Evolutionary conservation across 2,797 vertebrate species (phyloP), one percentile per base, ranked within the genome.

Genomic region (Microctenopoma steveboyesi): DNA sequence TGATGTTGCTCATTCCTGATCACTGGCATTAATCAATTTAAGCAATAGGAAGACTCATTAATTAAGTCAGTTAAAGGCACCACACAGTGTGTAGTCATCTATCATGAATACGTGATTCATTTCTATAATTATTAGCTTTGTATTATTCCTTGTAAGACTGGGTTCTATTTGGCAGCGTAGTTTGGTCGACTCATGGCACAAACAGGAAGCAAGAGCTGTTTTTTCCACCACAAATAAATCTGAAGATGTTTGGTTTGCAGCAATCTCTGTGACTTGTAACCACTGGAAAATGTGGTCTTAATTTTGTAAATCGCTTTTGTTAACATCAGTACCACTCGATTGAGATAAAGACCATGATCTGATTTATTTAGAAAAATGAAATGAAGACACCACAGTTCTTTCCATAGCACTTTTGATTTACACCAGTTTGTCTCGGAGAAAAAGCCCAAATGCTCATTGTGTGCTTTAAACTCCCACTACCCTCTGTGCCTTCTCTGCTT

Each of bases 381-480:
- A 51, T 46, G 27, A 13, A 52, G 22, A 42, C 52, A 53, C 14
- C 28, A 2, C 47, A 54, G 47, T n/a, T 45, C 37, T 64, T 74
- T 48, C 35, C 7, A 27, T 25, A 33, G 39, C 54, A 66, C 39
- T 43, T 64, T 77, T 64, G 25, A 33, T 49, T 67, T 45, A n/a
- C 50, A 35, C 48, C 52, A 56, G 59, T 72, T 65, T 51, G 56
- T 65, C 54, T 69, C 53, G 50, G 56, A 74, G 64, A 16, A 72
- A 79, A 45, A 37, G 60, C 54, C 72, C 59, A 77, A 77, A 75
- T 64, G 76, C 37, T 82, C 55, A 42, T 64, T 60, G 74, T 68
- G 73, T 58, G 50, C 63, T 80, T 27, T 35, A 59, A 75, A 79
- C 86, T 82, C 82, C 82, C 83, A 86, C 74, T 22, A 14, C 76